Percentiles rank a stretch among this genome's conserved stretches.
phyloP scores from a whole-genome alignment of 2,888 invertebrate genomes.

The Caenorhabditis sp. region DNA sequence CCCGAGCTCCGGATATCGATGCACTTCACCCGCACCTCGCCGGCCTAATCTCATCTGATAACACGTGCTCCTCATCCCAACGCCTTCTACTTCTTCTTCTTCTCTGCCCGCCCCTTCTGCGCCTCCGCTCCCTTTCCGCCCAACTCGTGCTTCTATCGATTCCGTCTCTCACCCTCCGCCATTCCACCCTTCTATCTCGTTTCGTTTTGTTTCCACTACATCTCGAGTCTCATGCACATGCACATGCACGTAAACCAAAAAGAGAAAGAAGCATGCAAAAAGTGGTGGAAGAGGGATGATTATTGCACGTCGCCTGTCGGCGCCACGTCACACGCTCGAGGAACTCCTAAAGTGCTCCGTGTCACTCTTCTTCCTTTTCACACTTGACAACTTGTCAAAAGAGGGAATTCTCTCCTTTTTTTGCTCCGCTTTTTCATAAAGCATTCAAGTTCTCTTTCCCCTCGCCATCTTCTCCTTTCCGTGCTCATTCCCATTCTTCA shows the following conservation, averaged over 20 bases:
- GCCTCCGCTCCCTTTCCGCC: not conserved
- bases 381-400: no score
- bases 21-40: no score
- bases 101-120: not conserved
- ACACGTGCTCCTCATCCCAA: not conserved
- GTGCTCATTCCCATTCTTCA: no score
- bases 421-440: conserved; percentile 18
- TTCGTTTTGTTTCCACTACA: not conserved
- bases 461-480: conserved; percentile 2
- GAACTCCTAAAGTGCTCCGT: no score
- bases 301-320: no score
- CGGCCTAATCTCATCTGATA: not conserved
- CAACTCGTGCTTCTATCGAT: not conserved
- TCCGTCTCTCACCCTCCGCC: not conserved
- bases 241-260: not conserved
- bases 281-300: no score
- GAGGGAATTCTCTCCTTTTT: not conserved
- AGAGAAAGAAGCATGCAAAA: not conserved
- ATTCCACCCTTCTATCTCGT: not conserved
- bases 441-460: conserved; percentile 33
- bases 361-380: not conserved
- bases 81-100: not conserved
- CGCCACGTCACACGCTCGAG: no score
- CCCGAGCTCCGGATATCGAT: no score
- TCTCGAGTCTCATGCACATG: not conserved